A percentile compares a stretch with the other conserved stretches of the same genome.
phyloP scores from a whole-genome alignment of 2,888 invertebrate genomes.

The Macrosiphum euphorbiae region DNA sequence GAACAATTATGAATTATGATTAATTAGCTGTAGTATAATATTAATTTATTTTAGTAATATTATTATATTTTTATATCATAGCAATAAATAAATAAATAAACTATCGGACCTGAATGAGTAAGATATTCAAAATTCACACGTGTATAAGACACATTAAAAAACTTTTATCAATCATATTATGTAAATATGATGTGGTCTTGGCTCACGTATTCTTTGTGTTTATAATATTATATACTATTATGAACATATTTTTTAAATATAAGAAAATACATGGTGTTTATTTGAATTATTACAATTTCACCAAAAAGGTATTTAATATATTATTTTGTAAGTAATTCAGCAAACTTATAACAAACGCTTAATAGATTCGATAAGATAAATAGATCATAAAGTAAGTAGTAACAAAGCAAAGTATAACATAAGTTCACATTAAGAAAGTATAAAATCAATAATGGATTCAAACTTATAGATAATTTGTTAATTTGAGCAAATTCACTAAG shows the following conservation, averaged over 20 bases:
- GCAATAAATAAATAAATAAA: not conserved
- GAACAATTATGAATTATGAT: not conserved
- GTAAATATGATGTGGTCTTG: not conserved
- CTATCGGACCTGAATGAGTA: not conserved
- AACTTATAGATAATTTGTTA: not conserved
- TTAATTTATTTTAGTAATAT: not conserved
- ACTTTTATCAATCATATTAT: not conserved
- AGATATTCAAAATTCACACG: not conserved
- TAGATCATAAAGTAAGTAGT: not conserved
- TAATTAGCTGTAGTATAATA: not conserved
- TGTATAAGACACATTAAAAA: not conserved
- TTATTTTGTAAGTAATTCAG: not conserved
- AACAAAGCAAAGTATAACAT: not conserved
- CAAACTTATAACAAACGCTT: not conserved
- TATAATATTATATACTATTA: not conserved
- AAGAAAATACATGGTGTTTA: not conserved
- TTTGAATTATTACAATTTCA: not conserved
- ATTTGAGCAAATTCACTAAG: not conserved
- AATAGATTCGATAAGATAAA: not conserved
- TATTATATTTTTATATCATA: not conserved
- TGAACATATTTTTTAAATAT: not conserved
- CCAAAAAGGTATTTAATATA: not conserved
- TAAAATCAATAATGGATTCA: not conserved
- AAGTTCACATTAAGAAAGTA: not conserved
- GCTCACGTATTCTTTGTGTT: not conserved